phyloP scores from a whole-genome alignment of 2,888 invertebrate genomes.

The Suillia variegata region DNA sequence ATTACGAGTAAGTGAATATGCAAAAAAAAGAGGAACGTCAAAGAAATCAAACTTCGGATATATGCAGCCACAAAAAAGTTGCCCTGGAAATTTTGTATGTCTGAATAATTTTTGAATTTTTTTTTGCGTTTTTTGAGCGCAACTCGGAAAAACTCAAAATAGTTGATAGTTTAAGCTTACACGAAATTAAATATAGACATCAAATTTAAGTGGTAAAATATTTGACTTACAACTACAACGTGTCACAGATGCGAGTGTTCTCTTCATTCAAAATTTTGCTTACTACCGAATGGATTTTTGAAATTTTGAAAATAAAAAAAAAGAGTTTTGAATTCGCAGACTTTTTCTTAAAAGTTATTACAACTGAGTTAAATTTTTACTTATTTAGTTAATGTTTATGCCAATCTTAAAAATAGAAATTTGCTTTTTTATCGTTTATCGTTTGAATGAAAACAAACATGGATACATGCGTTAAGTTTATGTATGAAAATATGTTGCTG shows the following conservation, averaged over 20 bases:
- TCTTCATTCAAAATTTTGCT: slow-evolving; percentile 5
- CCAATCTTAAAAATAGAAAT: background rate
- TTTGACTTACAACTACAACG: slow-evolving; percentile 11
- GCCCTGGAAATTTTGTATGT: background rate
- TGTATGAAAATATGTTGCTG: no score
- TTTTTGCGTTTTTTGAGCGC: slow-evolving; percentile 44
- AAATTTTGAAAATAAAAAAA: no score
- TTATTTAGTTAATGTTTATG: background rate
- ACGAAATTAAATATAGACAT: slow-evolving; percentile 8
- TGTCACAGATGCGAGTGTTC: slow-evolving; percentile 21
- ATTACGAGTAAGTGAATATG: background rate
- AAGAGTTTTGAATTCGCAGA: no score
- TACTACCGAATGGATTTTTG: no score
- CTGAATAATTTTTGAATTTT: slow-evolving; percentile 1
- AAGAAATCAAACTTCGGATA: background rate
- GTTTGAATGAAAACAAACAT: slow-evolving; percentile 12
- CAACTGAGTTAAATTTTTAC: background rate
- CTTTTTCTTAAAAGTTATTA: no score
- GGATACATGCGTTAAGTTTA: no score
- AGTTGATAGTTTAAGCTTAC: slow-evolving; percentile 24
- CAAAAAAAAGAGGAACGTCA: background rate
- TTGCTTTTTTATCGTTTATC: background rate
- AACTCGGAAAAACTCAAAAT: slow-evolving; percentile 32
- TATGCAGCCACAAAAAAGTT: slow-evolving; percentile 6
- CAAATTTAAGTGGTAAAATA: background rate